Conservation (phyloP, 1,140 invertebrate species). For the Leptoteleia sp. region DNA sequence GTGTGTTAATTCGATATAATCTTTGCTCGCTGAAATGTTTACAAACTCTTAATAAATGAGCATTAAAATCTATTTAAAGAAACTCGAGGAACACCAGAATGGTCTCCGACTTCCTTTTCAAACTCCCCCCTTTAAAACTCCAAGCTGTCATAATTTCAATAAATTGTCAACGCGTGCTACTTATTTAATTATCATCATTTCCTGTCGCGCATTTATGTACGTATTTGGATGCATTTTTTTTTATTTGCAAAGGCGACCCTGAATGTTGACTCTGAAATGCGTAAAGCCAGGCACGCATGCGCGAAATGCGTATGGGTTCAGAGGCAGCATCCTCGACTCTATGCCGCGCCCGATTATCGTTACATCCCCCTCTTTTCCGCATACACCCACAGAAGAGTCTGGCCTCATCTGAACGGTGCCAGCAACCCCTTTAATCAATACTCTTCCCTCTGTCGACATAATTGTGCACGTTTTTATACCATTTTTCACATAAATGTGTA, state of each 20-base stretch:
- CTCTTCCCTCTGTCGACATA: conserved; percentile 53
- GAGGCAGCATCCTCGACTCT: conserved; percentile 44
- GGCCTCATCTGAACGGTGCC: conserved; percentile 49
- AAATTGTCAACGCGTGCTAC: conserved; percentile 7
- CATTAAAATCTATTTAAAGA: conserved; percentile 5
- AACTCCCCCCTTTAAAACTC: not conserved
- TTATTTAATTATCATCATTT: conserved; percentile 42
- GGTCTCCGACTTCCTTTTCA: conserved; percentile 7
- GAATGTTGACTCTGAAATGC: conserved; percentile 49
- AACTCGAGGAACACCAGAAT: not conserved
- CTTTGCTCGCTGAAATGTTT: too few species aligned
- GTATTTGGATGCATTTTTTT: conserved; percentile 11
- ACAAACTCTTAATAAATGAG: too few species aligned
- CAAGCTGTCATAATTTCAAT: conserved; percentile 24
- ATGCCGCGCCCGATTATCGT: conserved; percentile 58
- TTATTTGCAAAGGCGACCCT: conserved; percentile 45
- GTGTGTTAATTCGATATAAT: too few species aligned
- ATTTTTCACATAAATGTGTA: conserved; percentile 16
- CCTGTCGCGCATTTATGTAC: conserved; percentile 21
- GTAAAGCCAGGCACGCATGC: conserved; percentile 17
- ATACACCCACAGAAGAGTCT: conserved; percentile 45
- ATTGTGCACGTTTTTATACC: conserved; percentile 31
- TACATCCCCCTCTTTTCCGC: conserved; percentile 22
- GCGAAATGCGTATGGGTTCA: conserved; percentile 26
- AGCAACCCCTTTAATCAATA: conserved; percentile 65